A percentile compares a stretch with the other conserved stretches of the same genome.
These are phyloP conservation scores for Morus bassanus DNA, from an alignment of 2,797 vertebrate genomes.

Conservation along the genomic window DNA sequence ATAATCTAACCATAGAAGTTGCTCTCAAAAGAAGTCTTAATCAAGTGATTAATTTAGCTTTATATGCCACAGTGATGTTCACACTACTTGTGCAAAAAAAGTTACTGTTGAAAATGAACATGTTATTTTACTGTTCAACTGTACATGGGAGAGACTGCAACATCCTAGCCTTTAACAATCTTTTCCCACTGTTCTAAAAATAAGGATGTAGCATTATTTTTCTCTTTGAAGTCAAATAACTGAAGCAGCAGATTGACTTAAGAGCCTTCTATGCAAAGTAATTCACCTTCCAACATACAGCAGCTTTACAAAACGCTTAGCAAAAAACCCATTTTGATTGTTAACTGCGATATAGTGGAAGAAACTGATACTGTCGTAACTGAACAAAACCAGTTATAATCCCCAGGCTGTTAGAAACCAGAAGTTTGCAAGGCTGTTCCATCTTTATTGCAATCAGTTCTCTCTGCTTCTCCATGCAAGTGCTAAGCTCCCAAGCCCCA, in stretches of 20 bases:
- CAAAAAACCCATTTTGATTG: not conserved
- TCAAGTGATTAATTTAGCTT: not conserved
- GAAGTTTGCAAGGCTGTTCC: not conserved
- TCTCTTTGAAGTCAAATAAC: not conserved
- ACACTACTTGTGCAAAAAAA: not conserved
- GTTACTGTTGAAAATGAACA: not conserved
- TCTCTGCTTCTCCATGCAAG: not conserved
- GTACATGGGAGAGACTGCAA: not conserved
- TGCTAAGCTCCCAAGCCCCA: accelerated
- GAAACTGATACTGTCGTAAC: not conserved
- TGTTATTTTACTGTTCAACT: not conserved
- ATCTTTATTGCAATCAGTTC: not conserved
- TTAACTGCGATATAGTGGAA: too few species aligned
- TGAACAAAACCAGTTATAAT: not conserved
- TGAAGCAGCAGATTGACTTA: not conserved
- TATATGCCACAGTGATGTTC: not conserved
- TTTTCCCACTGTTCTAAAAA: not conserved
- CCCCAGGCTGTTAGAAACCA: not conserved
- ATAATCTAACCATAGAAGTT: not conserved
- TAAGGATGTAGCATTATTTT: not conserved
- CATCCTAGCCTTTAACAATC: not conserved
- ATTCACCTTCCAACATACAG: not conserved
- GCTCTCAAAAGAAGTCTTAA: not conserved
- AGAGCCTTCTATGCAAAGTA: not conserved
- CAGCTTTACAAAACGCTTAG: not conserved